phyloP scores from a whole-genome alignment of 2,888 invertebrate species.

The Diplazon laetatorius region DNA sequence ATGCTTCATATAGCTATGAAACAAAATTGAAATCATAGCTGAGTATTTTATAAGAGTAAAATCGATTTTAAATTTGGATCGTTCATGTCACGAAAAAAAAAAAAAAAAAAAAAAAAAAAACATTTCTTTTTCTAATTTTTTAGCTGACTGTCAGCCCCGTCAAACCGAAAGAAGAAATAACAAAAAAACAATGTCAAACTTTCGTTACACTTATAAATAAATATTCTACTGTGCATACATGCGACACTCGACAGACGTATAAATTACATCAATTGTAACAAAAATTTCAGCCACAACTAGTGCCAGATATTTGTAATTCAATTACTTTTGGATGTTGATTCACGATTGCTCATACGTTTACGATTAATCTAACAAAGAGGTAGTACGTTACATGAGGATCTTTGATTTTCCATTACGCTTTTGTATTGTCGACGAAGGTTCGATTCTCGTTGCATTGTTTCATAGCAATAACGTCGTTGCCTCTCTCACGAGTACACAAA shows the following conservation, averaged over 20 bases:
- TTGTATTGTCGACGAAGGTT: constrained; percentile 27
- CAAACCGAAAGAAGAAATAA: no score
- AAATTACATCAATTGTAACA: constrained; percentile 1
- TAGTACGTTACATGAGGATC: constrained; percentile 50
- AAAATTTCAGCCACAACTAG: constrained; percentile 45
- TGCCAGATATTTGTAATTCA: constrained; percentile 30
- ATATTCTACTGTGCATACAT: constrained; percentile 49
- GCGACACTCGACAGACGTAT: constrained; percentile 19
- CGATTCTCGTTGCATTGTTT: constrained; percentile 15
- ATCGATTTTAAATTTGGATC: no score
- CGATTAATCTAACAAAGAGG: constrained; percentile 54
- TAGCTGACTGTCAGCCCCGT: no score
- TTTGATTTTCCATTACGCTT: constrained; percentile 29
- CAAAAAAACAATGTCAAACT: not conserved
- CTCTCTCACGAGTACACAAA: constrained; percentile 12
- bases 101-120: no score
- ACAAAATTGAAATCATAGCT: no score
- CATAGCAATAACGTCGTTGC: constrained; percentile 5
- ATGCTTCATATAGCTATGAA: no score
- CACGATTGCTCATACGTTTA: constrained; percentile 30
- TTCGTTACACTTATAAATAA: constrained; percentile 19
- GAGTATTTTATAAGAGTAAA: no score
- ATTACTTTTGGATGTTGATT: constrained; percentile 37
- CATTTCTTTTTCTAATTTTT: no score
- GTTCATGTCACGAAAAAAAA: no score